Evolutionary conservation across 2,888 invertebrate genomes (phyloP).

Genomic region (Polia nebulosa): DNA sequence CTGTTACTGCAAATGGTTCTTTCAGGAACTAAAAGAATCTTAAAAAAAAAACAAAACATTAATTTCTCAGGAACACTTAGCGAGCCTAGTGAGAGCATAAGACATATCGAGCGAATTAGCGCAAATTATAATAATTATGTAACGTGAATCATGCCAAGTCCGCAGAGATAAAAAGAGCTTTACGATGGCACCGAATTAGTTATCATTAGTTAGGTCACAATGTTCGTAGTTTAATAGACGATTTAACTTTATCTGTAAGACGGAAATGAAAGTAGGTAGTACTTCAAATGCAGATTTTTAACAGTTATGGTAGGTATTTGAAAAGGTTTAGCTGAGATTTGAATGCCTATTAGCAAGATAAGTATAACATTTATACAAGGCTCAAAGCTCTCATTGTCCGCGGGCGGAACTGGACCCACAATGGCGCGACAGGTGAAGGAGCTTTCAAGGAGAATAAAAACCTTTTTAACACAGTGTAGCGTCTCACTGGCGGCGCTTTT

Average conservation of each 20-base stretch:
- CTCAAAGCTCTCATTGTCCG: slow-evolving; percentile 45
- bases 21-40: too few species aligned
- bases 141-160: slow-evolving; percentile 25
- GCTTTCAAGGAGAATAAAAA: slow-evolving; percentile 64
- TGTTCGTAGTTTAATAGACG: neutral
- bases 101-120: slow-evolving; percentile 24
- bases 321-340: slow-evolving; percentile 5
- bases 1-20: too few species aligned
- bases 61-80: slow-evolving; percentile 8
- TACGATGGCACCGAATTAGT: slow-evolving; percentile 18
- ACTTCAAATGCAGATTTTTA: neutral
- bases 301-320: slow-evolving; percentile 8
- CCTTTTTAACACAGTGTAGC: slow-evolving; percentile 57
- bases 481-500: slow-evolving; percentile 14
- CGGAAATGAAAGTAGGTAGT: slow-evolving; percentile 19
- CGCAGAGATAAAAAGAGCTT: slow-evolving; percentile 10
- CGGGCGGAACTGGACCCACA: slow-evolving; percentile 53
- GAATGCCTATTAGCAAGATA: slow-evolving; percentile 29
- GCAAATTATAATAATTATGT: slow-evolving; percentile 35
- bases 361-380: slow-evolving; percentile 9
- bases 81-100: neutral
- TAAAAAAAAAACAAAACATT: neutral
- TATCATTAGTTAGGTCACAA: slow-evolving; percentile 2
- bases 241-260: slow-evolving; percentile 7
- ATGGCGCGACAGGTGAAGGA: slow-evolving; percentile 63